phyloP scores from a whole-genome alignment of 2,888 invertebrate species.

The Marronus borbonicus region DNA sequence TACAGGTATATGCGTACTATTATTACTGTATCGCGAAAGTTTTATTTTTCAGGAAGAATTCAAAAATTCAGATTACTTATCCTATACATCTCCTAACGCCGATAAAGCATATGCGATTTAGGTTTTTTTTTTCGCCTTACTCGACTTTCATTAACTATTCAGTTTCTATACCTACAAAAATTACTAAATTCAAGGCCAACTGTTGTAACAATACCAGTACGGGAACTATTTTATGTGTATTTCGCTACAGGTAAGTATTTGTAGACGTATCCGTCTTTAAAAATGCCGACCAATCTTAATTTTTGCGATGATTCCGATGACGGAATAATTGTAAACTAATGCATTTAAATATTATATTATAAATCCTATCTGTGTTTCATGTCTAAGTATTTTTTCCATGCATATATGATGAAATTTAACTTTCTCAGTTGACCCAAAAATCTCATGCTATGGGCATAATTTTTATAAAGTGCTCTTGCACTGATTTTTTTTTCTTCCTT shows the following conservation, averaged over 20 bases:
- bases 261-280: too few species aligned
- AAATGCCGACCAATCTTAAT: too few species aligned
- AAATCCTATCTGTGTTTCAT: neutral
- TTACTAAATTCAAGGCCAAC: conserved; percentile 40
- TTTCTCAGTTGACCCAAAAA: conserved; percentile 37
- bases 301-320: neutral
- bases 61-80: neutral
- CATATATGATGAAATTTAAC: conserved; percentile 40
- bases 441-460: conserved; percentile 24
- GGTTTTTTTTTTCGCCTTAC: conserved; percentile 20
- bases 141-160: conserved; percentile 41
- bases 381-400: neutral
- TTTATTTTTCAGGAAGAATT: neutral
- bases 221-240: neutral
- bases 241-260: too few species aligned
- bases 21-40: neutral
- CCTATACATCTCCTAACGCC: neutral
- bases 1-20: neutral
- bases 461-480: conserved; percentile 7
- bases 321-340: neutral
- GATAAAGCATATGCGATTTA: conserved; percentile 22
- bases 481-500: neutral
- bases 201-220: conserved; percentile 22
- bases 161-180: conserved; percentile 35
- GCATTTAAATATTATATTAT: neutral